These are phyloP conservation scores for Sacculina carcini DNA, from an alignment of 2,888 invertebrate species.

Conservation along the genomic window DNA sequence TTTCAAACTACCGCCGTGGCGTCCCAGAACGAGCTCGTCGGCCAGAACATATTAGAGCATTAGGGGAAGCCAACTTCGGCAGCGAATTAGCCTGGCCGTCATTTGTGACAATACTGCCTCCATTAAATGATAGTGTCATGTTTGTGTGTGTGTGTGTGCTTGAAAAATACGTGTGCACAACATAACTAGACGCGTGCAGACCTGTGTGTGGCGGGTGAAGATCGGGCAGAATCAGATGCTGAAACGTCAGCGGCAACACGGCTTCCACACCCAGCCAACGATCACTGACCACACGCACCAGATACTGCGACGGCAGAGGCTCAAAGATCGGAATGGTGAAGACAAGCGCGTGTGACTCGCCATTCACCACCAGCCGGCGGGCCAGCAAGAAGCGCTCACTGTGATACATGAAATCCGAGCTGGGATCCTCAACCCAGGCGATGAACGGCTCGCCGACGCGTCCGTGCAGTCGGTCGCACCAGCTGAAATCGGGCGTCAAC, in stretches of 20 bases:
- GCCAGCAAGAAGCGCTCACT: constrained; percentile 67
- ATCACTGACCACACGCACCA: constrained; percentile 62
- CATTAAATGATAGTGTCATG: no score
- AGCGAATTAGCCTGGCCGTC: no score
- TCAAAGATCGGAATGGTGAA: constrained; percentile 87
- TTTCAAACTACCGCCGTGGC: no score
- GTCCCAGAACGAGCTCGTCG: no score
- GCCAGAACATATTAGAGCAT: no score
- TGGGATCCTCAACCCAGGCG: constrained; percentile 94
- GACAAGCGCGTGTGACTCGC: constrained; percentile 52
- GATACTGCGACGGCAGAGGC: constrained; percentile 72
- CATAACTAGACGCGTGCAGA: no score
- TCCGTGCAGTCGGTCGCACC: constrained; percentile 76
- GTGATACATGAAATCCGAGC: constrained; percentile 79
- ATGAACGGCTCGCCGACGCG: constrained; percentile 71
- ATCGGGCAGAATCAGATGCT: constrained; percentile 68
- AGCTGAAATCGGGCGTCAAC: constrained; percentile 41
- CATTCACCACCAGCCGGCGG: constrained; percentile 36
- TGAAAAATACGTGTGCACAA: no score
- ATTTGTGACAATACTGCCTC: no score
- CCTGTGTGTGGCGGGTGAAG: constrained; percentile 74
- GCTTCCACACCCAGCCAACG: constrained; percentile 40
- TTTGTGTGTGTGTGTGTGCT: no score
- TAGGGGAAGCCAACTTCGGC: no score
- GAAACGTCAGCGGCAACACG: constrained; percentile 31